Evolutionary conservation across 2,888 invertebrate genomes (phyloP), one percentile per base, ranked within the genome.

Genomic region (Noctua janthe): DNA sequence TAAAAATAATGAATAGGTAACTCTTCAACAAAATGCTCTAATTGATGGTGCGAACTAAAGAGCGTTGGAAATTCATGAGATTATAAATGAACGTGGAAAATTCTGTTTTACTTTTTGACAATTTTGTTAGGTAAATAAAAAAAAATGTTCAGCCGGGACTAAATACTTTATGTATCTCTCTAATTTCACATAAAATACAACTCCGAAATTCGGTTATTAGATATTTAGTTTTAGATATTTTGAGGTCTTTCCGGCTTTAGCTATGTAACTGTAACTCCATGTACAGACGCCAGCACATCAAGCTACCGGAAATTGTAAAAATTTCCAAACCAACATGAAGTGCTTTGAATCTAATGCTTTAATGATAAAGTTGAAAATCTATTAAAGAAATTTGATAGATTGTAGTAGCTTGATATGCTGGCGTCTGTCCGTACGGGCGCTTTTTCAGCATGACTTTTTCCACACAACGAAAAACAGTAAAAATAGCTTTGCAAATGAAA

Each of bases 41-140:
- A 72, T 72, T 72, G 59, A 72, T 72, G 17, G 39, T 51, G n/a
- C 7, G 35, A 74, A 74, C 23, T 35, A 35, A 81, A 81, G 51
- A 15, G 49, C 43, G 35, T 6, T 15, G 15, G 29, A 43, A 51
- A 13, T 51, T 51, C 17, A 49, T 49, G 23, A 29, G 7, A 49
- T 54, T 54, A n/a, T 6, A 29, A 54, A 39, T 11, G 17, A 29
- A 64, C 13, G 47, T 15, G 35, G 47, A 54, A 54, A 13, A 70
- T 11, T 35, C 23, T 1, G 17, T 43, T 71, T 62, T 79, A 35
- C 0, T 23, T 43, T 29, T 62, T 29, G 15, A 3, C 35, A 17
- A 64, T 35, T 64, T 17, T 3, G 7, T 35, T 35, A 15, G 29
- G 29, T 62, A 29, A 29, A 15, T 29, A 17, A 15, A 29, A 47